phyloP scores from a whole-genome alignment of 2,113 vertebrate species.

The Rhinoptilus africanus region DNA sequence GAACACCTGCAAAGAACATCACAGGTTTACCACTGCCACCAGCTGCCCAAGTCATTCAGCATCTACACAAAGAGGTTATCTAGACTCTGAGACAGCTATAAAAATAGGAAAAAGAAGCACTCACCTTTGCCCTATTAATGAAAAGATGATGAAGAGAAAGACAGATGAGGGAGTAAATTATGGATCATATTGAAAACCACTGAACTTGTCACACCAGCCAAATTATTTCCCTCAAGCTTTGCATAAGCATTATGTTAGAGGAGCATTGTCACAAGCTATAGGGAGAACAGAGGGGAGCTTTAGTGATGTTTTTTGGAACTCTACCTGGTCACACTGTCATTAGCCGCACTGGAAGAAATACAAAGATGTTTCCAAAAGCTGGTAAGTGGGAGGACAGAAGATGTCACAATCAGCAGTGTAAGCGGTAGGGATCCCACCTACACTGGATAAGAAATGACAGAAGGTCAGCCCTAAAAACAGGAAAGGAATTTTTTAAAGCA shows the following conservation, averaged over 20 bases:
- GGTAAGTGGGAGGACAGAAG: background rate
- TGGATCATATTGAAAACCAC: background rate
- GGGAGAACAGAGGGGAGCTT: background rate
- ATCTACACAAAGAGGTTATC: background rate
- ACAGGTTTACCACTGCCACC: background rate
- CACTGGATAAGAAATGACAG: background rate
- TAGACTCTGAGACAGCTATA: background rate
- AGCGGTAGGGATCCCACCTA: background rate
- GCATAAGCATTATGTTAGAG: fast-evolving
- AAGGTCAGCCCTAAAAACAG: background rate
- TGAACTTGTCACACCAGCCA: background rate
- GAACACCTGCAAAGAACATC: background rate
- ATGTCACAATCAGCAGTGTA: background rate
- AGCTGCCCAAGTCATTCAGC: background rate
- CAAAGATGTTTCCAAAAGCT: background rate
- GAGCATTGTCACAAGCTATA: fast-evolving
- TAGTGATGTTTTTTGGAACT: background rate
- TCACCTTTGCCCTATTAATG: background rate
- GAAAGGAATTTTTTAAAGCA: background rate
- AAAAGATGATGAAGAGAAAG: background rate
- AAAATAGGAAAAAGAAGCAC: background rate
- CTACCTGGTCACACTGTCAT: background rate
- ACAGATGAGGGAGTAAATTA: background rate
- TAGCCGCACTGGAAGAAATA: background rate
- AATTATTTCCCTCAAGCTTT: background rate